A percentile compares a stretch with the other conserved stretches of the same genome.
Evolutionary conservation across 1,140 invertebrate genomes (phyloP).

Genomic region (Myzus persicae): DNA sequence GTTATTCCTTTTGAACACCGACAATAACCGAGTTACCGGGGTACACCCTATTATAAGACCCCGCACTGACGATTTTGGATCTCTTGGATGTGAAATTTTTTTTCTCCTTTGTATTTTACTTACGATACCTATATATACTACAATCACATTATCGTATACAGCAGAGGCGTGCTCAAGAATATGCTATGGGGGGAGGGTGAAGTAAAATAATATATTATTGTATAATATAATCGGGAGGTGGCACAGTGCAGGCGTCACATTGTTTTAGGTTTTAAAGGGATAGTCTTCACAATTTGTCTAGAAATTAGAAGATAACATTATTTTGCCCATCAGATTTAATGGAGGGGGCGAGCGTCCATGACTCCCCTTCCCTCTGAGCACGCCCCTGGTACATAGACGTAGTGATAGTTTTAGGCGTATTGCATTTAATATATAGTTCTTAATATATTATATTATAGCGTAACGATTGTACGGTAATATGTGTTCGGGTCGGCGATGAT

Average conservation of each 20-base stretch:
- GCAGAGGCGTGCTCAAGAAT: no score
- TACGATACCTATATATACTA: no score
- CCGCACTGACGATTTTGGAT: no score
- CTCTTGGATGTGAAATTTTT: no score
- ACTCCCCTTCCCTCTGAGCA: not conserved
- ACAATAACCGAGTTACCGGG: not conserved
- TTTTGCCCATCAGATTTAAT: not conserved
- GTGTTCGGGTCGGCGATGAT: not conserved
- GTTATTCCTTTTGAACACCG: not conserved
- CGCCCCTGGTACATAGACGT: not conserved
- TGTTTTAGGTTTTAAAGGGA: not conserved
- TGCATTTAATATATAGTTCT: not conserved
- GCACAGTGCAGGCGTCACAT: not conserved
- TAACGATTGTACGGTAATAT: not conserved
- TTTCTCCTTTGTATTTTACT: no score
- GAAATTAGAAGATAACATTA: not conserved
- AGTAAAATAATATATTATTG: not conserved
- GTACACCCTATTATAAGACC: not conserved
- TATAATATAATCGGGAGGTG: no score
- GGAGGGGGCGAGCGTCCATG: not conserved
- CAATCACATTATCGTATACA: no score
- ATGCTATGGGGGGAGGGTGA: no score
- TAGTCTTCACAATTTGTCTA: not conserved
- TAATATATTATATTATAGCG: not conserved
- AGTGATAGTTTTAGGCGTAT: not conserved